These are phyloP conservation scores for Noctua janthina DNA, from an alignment of 2,888 invertebrate genomes.

Conservation along the genomic window DNA sequence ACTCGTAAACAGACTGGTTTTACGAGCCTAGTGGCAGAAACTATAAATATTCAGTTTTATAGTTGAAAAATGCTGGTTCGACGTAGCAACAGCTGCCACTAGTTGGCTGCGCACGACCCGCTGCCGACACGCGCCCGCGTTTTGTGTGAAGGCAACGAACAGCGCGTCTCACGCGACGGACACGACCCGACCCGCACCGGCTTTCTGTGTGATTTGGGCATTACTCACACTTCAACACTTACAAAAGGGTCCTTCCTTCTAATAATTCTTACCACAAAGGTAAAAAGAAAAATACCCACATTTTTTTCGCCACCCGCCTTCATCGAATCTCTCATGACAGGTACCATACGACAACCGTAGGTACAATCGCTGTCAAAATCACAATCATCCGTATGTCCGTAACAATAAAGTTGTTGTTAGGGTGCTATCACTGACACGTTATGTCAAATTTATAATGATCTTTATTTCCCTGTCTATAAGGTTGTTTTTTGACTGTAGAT, in stretches of 20 bases:
- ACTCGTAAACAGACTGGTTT: background rate
- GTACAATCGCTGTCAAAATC: background rate
- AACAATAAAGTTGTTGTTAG: background rate
- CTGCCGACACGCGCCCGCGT: background rate
- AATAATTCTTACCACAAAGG: background rate
- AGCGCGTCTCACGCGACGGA: background rate
- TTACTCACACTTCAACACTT: background rate
- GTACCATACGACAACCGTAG: constrained; percentile 20
- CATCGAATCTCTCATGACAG: background rate
- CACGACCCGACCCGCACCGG: background rate
- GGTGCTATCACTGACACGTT: background rate
- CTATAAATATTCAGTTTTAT: background rate
- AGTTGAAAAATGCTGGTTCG: too few species aligned
- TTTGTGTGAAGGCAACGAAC: background rate
- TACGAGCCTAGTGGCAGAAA: background rate
- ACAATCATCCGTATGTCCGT: background rate
- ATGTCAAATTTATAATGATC: background rate
- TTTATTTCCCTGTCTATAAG: background rate
- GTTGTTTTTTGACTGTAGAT: background rate
- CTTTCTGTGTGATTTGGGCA: background rate
- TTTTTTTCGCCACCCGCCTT: background rate
- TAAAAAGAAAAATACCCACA: background rate
- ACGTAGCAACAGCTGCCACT: background rate
- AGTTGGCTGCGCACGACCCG: background rate
- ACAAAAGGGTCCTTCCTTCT: background rate